Evolutionary conservation across 2,797 vertebrate genomes (phyloP).

Genomic region (Leptoclinus maculatus): DNA sequence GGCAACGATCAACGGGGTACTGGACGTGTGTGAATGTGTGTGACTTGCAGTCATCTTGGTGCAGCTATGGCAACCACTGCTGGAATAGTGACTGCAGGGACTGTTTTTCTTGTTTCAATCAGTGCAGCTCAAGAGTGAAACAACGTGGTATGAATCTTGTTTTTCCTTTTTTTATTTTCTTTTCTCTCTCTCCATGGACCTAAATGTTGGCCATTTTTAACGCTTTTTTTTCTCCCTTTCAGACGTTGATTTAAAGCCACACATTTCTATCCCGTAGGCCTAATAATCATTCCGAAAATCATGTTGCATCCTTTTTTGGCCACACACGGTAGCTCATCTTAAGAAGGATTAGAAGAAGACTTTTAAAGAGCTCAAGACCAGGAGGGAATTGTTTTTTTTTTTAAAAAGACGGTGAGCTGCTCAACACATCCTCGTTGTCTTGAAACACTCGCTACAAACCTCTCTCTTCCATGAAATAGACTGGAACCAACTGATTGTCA

Average conservation of each 20-base stretch:
- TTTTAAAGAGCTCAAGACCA: slow-evolving; percentile 55
- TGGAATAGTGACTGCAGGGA: slow-evolving; percentile 72
- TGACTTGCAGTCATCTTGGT: slow-evolving; percentile 70
- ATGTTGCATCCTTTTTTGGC: slow-evolving; percentile 50
- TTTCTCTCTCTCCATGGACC: slow-evolving; percentile 44
- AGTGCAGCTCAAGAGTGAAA: slow-evolving; percentile 75
- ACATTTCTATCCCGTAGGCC: slow-evolving; percentile 53
- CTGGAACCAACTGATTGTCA: slow-evolving; percentile 77
- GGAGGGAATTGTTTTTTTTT: slow-evolving; percentile 44
- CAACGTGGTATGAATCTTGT: slow-evolving; percentile 56
- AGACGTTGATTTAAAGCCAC: slow-evolving; percentile 48
- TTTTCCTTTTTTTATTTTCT: slow-evolving; percentile 8
- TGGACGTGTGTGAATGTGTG: slow-evolving; percentile 67
- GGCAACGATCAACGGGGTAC: slow-evolving; percentile 78
- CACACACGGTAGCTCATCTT: slow-evolving; percentile 58
- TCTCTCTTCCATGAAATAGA: slow-evolving; percentile 54
- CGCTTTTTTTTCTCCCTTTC: slow-evolving; percentile 25
- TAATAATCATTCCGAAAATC: slow-evolving; percentile 55
- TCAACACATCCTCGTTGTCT: slow-evolving; percentile 48
- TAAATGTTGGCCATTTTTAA: slow-evolving; percentile 58
- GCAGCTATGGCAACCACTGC: slow-evolving; percentile 76
- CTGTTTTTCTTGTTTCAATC: slow-evolving; percentile 69
- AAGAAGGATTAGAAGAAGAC: slow-evolving; percentile 65
- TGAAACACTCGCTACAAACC: slow-evolving; percentile 58
- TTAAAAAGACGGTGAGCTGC: slow-evolving; percentile 48